Evolutionary conservation across 2,888 invertebrate species (phyloP).

Genomic region (Pherbina coryleti): DNA sequence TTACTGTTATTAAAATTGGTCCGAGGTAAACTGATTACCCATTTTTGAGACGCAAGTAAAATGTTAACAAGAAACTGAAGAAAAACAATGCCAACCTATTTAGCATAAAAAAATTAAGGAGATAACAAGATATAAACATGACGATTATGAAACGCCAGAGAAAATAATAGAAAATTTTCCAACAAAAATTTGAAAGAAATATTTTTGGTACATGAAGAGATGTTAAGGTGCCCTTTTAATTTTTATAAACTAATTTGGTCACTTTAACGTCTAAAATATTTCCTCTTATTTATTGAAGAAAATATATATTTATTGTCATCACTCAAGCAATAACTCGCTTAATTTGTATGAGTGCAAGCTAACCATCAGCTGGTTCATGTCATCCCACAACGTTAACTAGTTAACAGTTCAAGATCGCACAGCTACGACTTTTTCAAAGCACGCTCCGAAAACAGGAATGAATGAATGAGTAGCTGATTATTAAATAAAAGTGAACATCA

Average conservation of each 20-base stretch:
- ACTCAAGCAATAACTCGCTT: not conserved
- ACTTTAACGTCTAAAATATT: too few relatives aligned
- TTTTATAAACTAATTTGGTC: not conserved
- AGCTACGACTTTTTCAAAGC: not conserved
- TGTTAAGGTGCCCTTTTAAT: not conserved
- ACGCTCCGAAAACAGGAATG: constrained; percentile 23
- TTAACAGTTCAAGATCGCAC: not conserved
- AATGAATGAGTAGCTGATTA: not conserved
- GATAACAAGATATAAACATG: not conserved
- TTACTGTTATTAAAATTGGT: too few relatives aligned
- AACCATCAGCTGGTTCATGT: not conserved
- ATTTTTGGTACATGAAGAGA: too few relatives aligned
- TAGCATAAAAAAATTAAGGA: too few relatives aligned
- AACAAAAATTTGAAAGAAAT: not conserved
- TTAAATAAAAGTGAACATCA: not conserved
- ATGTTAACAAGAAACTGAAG: too few relatives aligned
- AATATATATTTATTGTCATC: not conserved
- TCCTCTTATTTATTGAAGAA: not conserved
- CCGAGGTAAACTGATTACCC: too few relatives aligned
- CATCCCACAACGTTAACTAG: not conserved
- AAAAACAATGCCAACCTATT: too few relatives aligned
- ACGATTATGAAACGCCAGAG: not conserved
- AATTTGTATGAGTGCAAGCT: not conserved
- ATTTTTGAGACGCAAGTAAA: too few relatives aligned
- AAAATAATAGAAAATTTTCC: not conserved